A percentile compares a stretch with the other conserved stretches of the same genome.
Evolutionary conservation across 2,888 invertebrate genomes (phyloP).

Genomic region (Drosophila macrothrix): DNA sequence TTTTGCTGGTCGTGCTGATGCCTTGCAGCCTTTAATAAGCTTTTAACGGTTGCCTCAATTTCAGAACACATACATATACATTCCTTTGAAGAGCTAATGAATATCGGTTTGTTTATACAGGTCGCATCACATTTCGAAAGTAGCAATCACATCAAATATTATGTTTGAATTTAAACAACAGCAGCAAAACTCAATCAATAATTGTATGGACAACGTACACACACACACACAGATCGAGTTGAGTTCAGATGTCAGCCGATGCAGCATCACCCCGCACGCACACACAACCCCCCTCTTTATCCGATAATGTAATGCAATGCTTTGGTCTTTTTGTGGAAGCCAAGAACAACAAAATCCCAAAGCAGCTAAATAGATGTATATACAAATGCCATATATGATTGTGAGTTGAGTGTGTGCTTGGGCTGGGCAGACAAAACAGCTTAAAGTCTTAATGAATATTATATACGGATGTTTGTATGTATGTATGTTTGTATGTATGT

Average conservation of each 20-base stretch:
- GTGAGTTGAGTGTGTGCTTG: slow-evolving; percentile 28
- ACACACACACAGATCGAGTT: neutral
- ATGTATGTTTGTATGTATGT: neutral
- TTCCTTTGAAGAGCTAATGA: slow-evolving; percentile 17
- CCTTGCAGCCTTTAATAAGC: slow-evolving; percentile 27
- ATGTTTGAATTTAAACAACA: slow-evolving; percentile 59
- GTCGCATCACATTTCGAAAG: slow-evolving; percentile 48
- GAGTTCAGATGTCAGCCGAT: slow-evolving; percentile 13
- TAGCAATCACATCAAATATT: slow-evolving; percentile 73
- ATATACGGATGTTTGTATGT: slow-evolving; percentile 10
- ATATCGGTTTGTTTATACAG: slow-evolving; percentile 51
- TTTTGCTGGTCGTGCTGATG: slow-evolving; percentile 1
- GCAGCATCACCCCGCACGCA: neutral
- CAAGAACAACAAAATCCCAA: slow-evolving; percentile 46
- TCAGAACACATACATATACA: slow-evolving; percentile 6
- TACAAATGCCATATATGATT: slow-evolving; percentile 6
- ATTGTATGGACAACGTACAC: slow-evolving; percentile 8
- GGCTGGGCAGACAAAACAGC: slow-evolving; percentile 64
- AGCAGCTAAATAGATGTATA: slow-evolving; percentile 18
- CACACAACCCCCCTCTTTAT: neutral
- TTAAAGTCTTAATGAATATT: slow-evolving; percentile 58
- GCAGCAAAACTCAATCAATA: slow-evolving; percentile 52
- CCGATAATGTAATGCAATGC: slow-evolving; percentile 47
- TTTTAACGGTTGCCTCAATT: slow-evolving; percentile 29
- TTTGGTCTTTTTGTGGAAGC: slow-evolving; percentile 60